Evolutionary conservation across 2,888 invertebrate genomes (phyloP).

Genomic region (Dione juno): DNA sequence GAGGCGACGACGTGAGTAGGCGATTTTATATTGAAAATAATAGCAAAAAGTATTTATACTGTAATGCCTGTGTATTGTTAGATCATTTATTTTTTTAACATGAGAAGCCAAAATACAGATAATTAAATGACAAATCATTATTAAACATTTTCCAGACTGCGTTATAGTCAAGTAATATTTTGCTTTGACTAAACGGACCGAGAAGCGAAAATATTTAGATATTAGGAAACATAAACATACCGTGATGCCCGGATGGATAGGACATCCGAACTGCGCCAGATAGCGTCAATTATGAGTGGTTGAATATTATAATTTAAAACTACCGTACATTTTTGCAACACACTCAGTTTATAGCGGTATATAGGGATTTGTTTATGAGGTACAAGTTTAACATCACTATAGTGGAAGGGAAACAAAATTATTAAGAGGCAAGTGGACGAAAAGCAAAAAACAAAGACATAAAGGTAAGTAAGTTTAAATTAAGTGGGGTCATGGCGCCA

Average conservation of each 20-base stretch:
- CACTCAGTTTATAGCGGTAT: background rate
- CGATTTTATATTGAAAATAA: background rate
- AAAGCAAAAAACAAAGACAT: conserved; percentile 27
- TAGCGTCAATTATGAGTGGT: background rate
- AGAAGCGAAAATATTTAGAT: too few species aligned
- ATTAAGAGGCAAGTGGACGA: background rate
- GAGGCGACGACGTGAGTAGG: background rate
- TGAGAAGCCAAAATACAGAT: too few species aligned
- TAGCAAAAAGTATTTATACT: background rate
- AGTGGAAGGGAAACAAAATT: background rate
- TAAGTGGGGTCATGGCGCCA: conserved; percentile 29
- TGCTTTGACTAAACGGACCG: too few species aligned
- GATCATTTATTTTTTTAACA: too few species aligned
- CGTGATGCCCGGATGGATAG: too few species aligned
- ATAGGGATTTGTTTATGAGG: background rate
- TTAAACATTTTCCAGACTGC: too few species aligned
- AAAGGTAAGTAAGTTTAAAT: conserved; percentile 20
- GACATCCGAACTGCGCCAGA: too few species aligned
- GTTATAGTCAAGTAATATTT: too few species aligned
- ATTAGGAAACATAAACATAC: too few species aligned
- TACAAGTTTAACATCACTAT: background rate
- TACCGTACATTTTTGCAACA: background rate
- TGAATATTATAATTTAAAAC: background rate
- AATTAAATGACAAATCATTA: too few species aligned
- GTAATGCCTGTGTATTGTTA: background rate